Evolutionary conservation across 2,797 vertebrate genomes (phyloP), one percentile per base, ranked within the genome.

Genomic region (Harpagifer antarcticus): DNA sequence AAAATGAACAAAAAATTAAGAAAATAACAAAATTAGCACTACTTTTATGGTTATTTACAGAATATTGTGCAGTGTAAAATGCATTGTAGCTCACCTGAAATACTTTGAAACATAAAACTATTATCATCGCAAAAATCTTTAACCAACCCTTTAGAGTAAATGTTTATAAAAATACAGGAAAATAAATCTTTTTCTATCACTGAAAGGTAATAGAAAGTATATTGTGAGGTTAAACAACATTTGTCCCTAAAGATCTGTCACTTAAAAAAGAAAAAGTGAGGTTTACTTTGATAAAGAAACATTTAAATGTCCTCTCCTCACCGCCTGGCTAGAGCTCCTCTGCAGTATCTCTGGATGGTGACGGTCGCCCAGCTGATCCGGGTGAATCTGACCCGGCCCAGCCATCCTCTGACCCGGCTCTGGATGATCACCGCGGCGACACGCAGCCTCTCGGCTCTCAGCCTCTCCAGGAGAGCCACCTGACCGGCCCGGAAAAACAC

Each of bases 401-500:
- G 85, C 95, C 95, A 96, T 27, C 96, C 94, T 72, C 86, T 92
- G 58, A 95, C 89, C 33, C 73, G 68, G 75, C 92, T 90, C 93
- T 96, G 96, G 72, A 96, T 89, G 85, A 86, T 63, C 72, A 93
- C 84, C 1, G 94, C 93, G 13, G 95, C 95, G 1, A 11, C 76
- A 5, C 87, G 72, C 50, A 96, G 86, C 71, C 83, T 83, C 68
- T 87, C 92, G 0, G 79, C 89, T 62, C 93, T 83, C 76, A 96
- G 92, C 72, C 91, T 92, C 89, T 96, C 96, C 89, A 96, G 86
- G 12, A 91, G 53, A 2, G 95, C 96, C 84, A 96, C 95, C 85
- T 95, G 96, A 48, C 96, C 96, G 0, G 95, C 91, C 12, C 89
- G 82, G 72, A 96, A 93, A 62, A 95, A 95, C 1, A 96, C 92